Conservation (phyloP, 2,113 vertebrate genomes). For the Trichechus manatus region DNA sequence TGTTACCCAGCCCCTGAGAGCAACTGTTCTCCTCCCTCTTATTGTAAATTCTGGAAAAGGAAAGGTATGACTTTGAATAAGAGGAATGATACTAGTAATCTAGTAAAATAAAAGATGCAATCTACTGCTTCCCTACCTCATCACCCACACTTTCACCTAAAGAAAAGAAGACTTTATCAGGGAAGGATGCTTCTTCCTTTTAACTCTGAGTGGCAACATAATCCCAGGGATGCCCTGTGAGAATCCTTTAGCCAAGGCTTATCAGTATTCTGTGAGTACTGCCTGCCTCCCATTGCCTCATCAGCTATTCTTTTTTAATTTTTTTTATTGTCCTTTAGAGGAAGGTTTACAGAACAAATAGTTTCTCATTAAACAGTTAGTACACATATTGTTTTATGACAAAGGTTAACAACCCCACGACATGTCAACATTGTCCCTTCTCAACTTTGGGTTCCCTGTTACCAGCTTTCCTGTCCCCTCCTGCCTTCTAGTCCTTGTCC, state of each 20-base stretch:
- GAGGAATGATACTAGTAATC: neutral
- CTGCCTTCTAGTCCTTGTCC: no score
- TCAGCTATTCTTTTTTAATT: neutral
- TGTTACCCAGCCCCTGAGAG: neutral
- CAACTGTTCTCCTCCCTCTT: neutral
- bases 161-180: neutral
- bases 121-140: no score
- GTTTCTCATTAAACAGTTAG: no score
- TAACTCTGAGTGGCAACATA: neutral
- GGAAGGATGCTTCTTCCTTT: neutral
- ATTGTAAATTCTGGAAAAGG: neutral
- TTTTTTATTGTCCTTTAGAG: no score
- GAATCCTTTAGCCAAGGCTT: neutral
- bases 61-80: neutral
- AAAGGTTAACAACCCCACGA: no score
- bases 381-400: no score
- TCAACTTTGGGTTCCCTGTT: no score
- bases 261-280: neutral
- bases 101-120: neutral
- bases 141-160: neutral
- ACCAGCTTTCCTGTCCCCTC: no score
- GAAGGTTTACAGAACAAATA: no score
- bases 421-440: no score
- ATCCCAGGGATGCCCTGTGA: accelerated
- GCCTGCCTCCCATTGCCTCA: neutral